These are phyloP conservation scores for Listronotus bonariensis DNA, from an alignment of 1,140 invertebrate genomes.

Conservation along the genomic window DNA sequence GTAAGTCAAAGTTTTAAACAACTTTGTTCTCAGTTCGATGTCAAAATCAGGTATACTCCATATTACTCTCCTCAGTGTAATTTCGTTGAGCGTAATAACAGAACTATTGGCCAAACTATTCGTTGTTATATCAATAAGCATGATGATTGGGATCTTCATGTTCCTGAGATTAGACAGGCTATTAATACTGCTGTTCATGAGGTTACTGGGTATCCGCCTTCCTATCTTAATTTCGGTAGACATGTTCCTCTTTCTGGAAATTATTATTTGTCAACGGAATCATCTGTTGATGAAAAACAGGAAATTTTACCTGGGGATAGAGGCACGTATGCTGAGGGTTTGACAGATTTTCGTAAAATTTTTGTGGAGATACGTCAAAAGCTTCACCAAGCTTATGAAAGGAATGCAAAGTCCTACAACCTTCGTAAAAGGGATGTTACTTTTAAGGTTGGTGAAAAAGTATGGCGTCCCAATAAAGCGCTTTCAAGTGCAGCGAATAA, in stretches of 20 bases:
- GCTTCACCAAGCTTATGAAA: constrained; percentile 27
- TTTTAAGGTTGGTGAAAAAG: constrained; percentile 33
- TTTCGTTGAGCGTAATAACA: constrained; percentile 30
- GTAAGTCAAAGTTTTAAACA: constrained; percentile 8
- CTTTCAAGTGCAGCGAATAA: constrained; percentile 30
- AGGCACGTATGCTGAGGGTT: not conserved
- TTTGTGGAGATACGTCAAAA: constrained; percentile 13
- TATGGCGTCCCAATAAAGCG: constrained; percentile 32
- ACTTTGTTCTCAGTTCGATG: constrained; percentile 10
- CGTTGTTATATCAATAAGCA: constrained; percentile 31
- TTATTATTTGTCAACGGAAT: constrained; percentile 30
- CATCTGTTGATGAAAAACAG: not conserved
- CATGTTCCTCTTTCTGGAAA: constrained; percentile 10
- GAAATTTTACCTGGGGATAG: constrained; percentile 16
- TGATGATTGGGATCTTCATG: constrained; percentile 22
- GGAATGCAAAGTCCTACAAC: constrained; percentile 27
- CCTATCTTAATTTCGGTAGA: too few relatives aligned
- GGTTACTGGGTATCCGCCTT: constrained; percentile 18
- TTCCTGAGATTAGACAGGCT: constrained; percentile 21
- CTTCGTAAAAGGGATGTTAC: constrained; percentile 19
- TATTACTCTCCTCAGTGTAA: constrained; percentile 25
- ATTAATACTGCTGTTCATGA: constrained; percentile 33
- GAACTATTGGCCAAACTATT: constrained; percentile 27
- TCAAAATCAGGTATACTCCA: constrained; percentile 30
- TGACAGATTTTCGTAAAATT: too few relatives aligned